Conservation (phyloP, 2,888 invertebrate species). For the Chrysolina haemoptera region DNA sequence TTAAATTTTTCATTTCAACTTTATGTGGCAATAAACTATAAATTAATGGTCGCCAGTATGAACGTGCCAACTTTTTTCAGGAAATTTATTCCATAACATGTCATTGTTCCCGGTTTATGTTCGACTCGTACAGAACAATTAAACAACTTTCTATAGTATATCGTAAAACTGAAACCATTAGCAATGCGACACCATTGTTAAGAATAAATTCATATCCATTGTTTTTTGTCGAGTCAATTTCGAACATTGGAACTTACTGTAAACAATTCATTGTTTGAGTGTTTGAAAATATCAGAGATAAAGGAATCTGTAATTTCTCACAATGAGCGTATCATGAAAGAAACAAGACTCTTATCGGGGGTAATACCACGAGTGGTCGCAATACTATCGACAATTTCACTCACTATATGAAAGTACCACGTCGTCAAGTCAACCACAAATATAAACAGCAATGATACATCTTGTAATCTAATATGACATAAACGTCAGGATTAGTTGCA, state of each 20-base stretch:
- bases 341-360: too few relatives aligned
- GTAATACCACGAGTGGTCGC: too few relatives aligned
- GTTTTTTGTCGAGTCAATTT: constrained; percentile 6
- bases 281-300: too few relatives aligned
- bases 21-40: constrained; percentile 17
- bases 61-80: constrained; percentile 18
- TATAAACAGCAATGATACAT: too few relatives aligned
- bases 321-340: too few relatives aligned
- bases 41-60: constrained; percentile 11
- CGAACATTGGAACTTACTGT: background rate
- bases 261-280: background rate
- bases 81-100: constrained; percentile 22
- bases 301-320: too few relatives aligned
- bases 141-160: constrained; percentile 21
- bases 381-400: too few relatives aligned
- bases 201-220: background rate
- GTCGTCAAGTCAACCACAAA: too few relatives aligned
- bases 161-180: constrained; percentile 17
- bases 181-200: background rate
- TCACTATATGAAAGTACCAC: too few relatives aligned
- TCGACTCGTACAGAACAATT: constrained; percentile 13
- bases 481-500: too few relatives aligned
- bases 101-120: constrained; percentile 18
- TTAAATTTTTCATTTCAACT: constrained; percentile 16
- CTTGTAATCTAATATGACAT: too few relatives aligned